A percentile compares a stretch with the other conserved stretches of the same genome.
Conservation (phyloP, 2,797 vertebrate genomes). For the Pteropus rufus region DNA sequence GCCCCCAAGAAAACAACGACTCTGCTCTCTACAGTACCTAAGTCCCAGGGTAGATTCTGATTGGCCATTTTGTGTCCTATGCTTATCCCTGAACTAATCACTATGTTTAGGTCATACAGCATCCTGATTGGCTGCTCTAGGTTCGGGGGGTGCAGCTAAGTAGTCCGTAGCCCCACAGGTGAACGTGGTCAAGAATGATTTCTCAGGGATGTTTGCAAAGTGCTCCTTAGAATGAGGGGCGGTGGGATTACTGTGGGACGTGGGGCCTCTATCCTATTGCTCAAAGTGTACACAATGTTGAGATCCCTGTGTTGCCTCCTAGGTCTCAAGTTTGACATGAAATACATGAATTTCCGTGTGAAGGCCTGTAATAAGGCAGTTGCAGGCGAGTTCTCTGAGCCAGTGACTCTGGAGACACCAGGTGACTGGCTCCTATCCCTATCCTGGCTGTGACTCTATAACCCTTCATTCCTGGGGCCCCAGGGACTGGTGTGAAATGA, state of each 20-base stretch:
- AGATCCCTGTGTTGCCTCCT: background rate
- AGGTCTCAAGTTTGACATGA: conserved; percentile 96
- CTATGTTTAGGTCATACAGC: background rate
- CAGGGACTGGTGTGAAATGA: background rate
- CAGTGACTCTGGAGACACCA: conserved; percentile 92
- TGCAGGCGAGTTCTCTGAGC: conserved; percentile 94
- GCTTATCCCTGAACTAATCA: background rate
- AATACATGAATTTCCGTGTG: conserved; percentile 94
- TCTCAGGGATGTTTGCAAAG: rapidly evolving
- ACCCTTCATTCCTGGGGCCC: background rate
- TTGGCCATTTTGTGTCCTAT: background rate
- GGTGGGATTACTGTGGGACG: rapidly evolving
- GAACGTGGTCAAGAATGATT: too few species aligned
- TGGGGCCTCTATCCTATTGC: background rate
- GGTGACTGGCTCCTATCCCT: conserved; percentile 79
- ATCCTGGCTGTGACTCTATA: background rate
- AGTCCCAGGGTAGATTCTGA: background rate
- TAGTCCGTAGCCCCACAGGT: background rate
- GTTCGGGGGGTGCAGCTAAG: background rate
- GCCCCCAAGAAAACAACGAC: background rate
- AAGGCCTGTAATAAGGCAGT: conserved; percentile 97
- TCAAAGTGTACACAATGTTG: background rate
- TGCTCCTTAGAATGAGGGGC: background rate
- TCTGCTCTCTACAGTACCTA: background rate
- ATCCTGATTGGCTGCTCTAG: background rate